Evolutionary conservation across 2,888 invertebrate genomes (phyloP), one percentile per base, ranked within the genome.

Genomic region (Strigamia transsilvanica): DNA sequence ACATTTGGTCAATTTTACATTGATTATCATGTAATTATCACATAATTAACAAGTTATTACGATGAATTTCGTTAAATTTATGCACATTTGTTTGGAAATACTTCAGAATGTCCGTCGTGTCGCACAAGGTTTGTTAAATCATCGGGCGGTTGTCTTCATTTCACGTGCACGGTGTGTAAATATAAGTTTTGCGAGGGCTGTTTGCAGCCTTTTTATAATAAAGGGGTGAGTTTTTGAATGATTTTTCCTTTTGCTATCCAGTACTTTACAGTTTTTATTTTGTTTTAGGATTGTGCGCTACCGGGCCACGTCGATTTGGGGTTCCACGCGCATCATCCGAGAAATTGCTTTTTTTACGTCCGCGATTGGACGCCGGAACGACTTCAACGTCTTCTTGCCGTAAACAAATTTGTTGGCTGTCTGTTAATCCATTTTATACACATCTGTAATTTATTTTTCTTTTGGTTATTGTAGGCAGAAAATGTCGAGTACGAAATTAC

Each of bases 261-360:
- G n/a, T n/a, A n/a, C n/a, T n/a, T n/a, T 79, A 15, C 38, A 34
- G 6, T 79, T 2, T 79, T 38, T 34, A 13, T 21, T 77, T 73
- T 78, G 4, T 78, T 34, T 42, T 21, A 79, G 79, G 79, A 34
- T 4, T 79, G 79, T 79, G n/a, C 38, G 1, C 41, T 38, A n/a
- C 18, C 21, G 34, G 38, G 34, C 15, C 34, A 38, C 34, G 79
- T 4, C 1, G 42, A 21, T 13, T 1, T 41, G 10, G 79, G 79
- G 12, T 79, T 79, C 38, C 79, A 79, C 15, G 79, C 79, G 1
- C 79, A 79, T 79, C 79, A 79, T 34, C 79, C 79, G 7, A n/a
- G 79, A 18, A 79, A 79, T 12, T 79, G 79, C 15, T 79, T 79
- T 12, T 79, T 41, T 34, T 79, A 41, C n/a, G 12, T 79, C 2